phyloP scores from a whole-genome alignment of 1,140 invertebrate species.

The Drosophila malerkotliana region DNA sequence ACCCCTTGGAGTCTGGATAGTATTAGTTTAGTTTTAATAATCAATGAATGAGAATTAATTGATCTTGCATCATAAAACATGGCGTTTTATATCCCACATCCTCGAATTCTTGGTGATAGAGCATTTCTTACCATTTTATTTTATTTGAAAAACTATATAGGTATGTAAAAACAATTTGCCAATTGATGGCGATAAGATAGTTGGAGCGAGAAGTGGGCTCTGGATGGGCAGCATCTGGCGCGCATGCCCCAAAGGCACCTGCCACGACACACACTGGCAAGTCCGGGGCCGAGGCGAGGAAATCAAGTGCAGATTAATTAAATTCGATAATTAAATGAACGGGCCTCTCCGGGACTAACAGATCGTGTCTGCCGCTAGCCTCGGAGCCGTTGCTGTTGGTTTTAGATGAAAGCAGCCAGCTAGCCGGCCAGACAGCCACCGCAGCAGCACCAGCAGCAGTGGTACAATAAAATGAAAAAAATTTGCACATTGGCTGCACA shows the following conservation, averaged over 20 bases:
- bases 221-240: constrained; percentile 31
- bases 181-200: constrained; percentile 62
- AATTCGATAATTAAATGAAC: constrained; percentile 82
- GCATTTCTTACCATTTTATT: too few relatives aligned
- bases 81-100: too few relatives aligned
- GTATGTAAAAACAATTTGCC: constrained; percentile 67
- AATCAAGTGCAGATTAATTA: constrained; percentile 82
- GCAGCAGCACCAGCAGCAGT: constrained; percentile 15
- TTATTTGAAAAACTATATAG: too few relatives aligned
- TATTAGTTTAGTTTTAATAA: too few relatives aligned
- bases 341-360: constrained; percentile 49
- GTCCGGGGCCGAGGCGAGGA: constrained; percentile 62
- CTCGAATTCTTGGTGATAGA: too few relatives aligned
- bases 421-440: neutral
- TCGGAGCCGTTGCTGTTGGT: constrained; percentile 51
- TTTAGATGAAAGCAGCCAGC: constrained; percentile 58
- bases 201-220: constrained; percentile 25
- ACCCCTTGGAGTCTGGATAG: too few relatives aligned
- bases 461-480: constrained; percentile 30
- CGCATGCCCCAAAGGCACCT: constrained; percentile 59
- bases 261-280: constrained; percentile 15
- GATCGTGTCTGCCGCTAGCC: constrained; percentile 65
- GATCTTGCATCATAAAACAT: too few relatives aligned
- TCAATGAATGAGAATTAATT: too few relatives aligned
- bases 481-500: constrained; percentile 73